Percentiles rank a stretch among this genome's conserved stretches.
phyloP scores from a whole-genome alignment of 2,113 vertebrate genomes.

The Melanerpes formicivorus region DNA sequence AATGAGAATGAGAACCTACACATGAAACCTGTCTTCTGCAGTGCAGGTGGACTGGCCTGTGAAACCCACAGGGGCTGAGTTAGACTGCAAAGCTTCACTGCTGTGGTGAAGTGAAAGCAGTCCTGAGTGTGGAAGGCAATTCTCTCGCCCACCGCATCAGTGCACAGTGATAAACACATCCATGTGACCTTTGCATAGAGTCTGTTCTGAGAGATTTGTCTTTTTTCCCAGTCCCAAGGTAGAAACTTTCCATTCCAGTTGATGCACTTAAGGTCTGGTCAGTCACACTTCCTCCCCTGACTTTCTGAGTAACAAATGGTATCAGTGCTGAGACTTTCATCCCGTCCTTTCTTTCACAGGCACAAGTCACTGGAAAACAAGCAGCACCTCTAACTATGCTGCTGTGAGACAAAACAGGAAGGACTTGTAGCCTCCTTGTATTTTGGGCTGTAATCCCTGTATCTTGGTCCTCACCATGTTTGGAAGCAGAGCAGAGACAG shows the following conservation, averaged over 20 bases:
- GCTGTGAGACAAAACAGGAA: neutral
- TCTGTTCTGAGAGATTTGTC: neutral
- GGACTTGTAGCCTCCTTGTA: neutral
- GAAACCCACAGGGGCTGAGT: neutral
- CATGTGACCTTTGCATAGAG: neutral
- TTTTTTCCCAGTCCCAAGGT: neutral
- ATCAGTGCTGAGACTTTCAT: neutral
- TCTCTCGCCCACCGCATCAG: neutral
- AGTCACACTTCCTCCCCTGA: neutral
- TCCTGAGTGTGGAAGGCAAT: neutral
- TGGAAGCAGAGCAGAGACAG: neutral
- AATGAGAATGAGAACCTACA: neutral
- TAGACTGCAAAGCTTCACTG: neutral
- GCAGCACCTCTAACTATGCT: neutral
- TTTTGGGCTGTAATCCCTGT: neutral
- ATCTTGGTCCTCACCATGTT: neutral
- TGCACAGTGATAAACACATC: neutral
- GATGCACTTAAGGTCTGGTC: neutral
- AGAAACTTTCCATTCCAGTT: neutral
- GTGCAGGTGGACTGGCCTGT: neutral
- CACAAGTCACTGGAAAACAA: neutral
- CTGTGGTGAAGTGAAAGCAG: conserved; percentile 12
- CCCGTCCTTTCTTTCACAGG: neutral
- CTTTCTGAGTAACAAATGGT: neutral
- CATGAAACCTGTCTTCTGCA: neutral